Base-by-base conservation (phyloP, 2,797 vertebrate genomes). In the Nothura maculosa region DNA sequence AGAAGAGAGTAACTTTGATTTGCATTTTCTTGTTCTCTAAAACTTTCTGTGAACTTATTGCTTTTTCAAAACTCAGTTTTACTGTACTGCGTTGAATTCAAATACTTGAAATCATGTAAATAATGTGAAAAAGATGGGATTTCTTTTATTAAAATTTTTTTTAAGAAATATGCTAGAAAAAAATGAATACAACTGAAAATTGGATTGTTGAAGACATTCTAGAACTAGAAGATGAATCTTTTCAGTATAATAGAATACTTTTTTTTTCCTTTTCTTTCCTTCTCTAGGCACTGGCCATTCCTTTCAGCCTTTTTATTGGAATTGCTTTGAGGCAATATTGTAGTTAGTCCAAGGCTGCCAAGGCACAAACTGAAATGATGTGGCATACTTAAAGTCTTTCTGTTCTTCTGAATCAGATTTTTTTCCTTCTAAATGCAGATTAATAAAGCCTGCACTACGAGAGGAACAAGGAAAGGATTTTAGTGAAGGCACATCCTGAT, bases 361-460 rank as follows among this genome's bases (percentile, higher is more conserved):
- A 88, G 89, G 67, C 86, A 69, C 79, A 94, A 67, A 66, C 79
- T 90, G 83, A 96, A 95, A 92, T 94, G 68, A 81, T 94, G 50
- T 28, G 47, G 52, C 90, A n/a, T 93, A 81, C 82, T 95, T 90
- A 79, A 94, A 94, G 88, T 93, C 81, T 95, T 97, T 94, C 89
- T 90, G n/a, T 90, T 93, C 93, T 96, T 98, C 97, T 96, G 94
- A 97, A 96, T 57, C 76, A 95, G 96, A 92, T 95, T 89, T 93
- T 96, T 96, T 96, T 85, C 89, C 96, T 97, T 97, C 96, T 97
- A 96, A 97, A 96, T 97, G 93, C 94, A 97, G 97, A 97, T 97
- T 96, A 97, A 95, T 96, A 97, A 97, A 96, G 93, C 85, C 70
- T 94, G 78, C 94, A 89, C 93, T 93, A 94, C 93, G 94, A 94